Evolutionary conservation across 2,113 vertebrate genomes (phyloP).

Genomic region (Cephalopterus ornatus): DNA sequence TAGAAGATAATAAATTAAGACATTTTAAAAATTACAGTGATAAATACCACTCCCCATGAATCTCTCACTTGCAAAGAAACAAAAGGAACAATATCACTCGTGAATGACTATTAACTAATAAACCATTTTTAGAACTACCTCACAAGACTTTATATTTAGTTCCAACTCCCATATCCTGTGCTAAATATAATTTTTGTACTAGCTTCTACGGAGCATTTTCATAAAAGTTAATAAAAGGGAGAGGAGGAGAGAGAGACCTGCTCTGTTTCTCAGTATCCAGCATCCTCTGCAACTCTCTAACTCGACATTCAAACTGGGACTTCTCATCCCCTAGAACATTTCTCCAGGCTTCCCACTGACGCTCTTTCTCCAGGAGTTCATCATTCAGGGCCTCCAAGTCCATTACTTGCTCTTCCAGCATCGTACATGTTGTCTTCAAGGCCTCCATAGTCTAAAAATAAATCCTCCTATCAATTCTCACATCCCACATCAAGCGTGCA

Average conservation of each 20-base stretch:
- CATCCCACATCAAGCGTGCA: constrained; percentile 50
- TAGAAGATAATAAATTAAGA: neutral
- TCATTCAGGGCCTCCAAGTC: constrained; percentile 96
- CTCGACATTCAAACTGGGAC: constrained; percentile 91
- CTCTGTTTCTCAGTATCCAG: constrained; percentile 97
- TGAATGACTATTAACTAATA: constrained; percentile 22
- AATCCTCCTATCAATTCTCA: constrained; percentile 66
- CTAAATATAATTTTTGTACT: constrained; percentile 1
- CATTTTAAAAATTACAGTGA: neutral
- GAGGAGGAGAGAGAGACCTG: constrained; percentile 75
- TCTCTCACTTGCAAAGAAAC: neutral
- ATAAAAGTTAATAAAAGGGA: neutral
- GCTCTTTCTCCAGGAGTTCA: constrained; percentile 94
- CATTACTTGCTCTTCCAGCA: constrained; percentile 98
- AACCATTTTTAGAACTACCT: neutral
- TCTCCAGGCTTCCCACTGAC: constrained; percentile 98
- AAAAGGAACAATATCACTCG: constrained; percentile 14
- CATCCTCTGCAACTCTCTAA: constrained; percentile 91
- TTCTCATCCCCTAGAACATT: constrained; percentile 93
- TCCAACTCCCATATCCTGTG: neutral
- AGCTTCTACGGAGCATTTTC: neutral
- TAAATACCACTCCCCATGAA: constrained; percentile 7
- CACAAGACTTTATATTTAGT: constrained; percentile 28
- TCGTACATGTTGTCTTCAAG: constrained; percentile 97
- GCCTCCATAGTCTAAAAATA: constrained; percentile 94